Percentiles rank a stretch among this genome's conserved stretches.
Evolutionary conservation across 2,888 invertebrate species (phyloP).

Genomic region (Doris montereyensis): DNA sequence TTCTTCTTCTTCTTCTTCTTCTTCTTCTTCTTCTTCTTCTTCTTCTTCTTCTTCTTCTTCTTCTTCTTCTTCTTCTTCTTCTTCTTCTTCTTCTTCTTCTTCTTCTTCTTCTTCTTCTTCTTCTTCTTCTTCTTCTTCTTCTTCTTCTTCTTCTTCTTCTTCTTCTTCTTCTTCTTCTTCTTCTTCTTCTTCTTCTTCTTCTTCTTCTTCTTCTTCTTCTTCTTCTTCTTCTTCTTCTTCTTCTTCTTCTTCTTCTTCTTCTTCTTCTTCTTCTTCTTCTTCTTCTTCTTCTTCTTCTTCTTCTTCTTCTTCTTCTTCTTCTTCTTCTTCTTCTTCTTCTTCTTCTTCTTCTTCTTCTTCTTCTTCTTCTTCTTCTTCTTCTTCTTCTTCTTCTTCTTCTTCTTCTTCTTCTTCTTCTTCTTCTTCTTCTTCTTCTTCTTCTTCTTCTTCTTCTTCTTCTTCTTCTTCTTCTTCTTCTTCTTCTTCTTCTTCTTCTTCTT

Average conservation of each 20-base stretch:
- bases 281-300: not conserved
- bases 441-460: slow-evolving; percentile 18
- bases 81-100: slow-evolving; percentile 1
- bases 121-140: slow-evolving; percentile 7
- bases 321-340: not conserved
- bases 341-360: not conserved
- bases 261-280: not conserved
- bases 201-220: not conserved
- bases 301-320: slow-evolving; percentile 23
- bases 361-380: slow-evolving; percentile 1
- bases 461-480: not conserved
- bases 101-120: not conserved
- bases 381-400: not conserved
- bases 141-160: slow-evolving; percentile 23
- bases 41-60: slow-evolving; percentile 7
- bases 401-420: not conserved
- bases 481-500: not conserved
- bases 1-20: slow-evolving; percentile 12
- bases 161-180: not conserved
- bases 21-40: slow-evolving; percentile 19
- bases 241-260: not conserved
- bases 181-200: not conserved
- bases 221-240: not conserved
- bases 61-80: not conserved
- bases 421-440: slow-evolving; percentile 3